Evolutionary conservation across 2,113 vertebrate genomes (phyloP).

Genomic region (human (Homo sapiens)): DNA sequence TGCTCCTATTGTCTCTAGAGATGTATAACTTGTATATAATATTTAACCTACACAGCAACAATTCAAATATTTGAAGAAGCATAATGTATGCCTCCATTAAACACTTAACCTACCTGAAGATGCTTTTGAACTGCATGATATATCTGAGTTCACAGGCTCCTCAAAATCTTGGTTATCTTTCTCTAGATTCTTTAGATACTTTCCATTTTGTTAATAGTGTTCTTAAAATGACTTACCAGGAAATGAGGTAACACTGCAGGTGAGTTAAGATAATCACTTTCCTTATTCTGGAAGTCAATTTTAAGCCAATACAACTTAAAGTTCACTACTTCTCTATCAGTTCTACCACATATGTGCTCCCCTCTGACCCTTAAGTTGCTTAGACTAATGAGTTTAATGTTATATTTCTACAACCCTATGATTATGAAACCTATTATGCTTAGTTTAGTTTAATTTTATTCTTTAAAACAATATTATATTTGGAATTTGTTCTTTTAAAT

Average conservation of each 20-base stretch:
- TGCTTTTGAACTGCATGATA: background rate
- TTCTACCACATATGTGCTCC: background rate
- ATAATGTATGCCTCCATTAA: background rate
- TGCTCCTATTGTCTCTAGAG: background rate
- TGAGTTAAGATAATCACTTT: background rate
- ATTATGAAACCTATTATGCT: background rate
- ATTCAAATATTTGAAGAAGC: background rate
- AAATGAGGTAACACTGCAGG: background rate
- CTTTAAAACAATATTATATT: background rate
- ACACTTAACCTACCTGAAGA: background rate
- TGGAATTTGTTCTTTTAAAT: background rate
- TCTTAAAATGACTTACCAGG: background rate
- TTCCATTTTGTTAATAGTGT: background rate
- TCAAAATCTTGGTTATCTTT: background rate
- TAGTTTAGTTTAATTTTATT: background rate
- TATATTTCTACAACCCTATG: background rate
- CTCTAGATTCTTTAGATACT: background rate
- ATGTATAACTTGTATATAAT: background rate
- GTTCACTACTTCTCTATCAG: background rate
- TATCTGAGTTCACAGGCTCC: background rate
- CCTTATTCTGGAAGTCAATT: background rate
- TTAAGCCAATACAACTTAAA: background rate
- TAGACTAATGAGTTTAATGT: background rate
- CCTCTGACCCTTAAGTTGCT: background rate
- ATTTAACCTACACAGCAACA: background rate